Base-by-base conservation (phyloP, 1,140 invertebrate species). In the Pachypsylla venusta region DNA sequence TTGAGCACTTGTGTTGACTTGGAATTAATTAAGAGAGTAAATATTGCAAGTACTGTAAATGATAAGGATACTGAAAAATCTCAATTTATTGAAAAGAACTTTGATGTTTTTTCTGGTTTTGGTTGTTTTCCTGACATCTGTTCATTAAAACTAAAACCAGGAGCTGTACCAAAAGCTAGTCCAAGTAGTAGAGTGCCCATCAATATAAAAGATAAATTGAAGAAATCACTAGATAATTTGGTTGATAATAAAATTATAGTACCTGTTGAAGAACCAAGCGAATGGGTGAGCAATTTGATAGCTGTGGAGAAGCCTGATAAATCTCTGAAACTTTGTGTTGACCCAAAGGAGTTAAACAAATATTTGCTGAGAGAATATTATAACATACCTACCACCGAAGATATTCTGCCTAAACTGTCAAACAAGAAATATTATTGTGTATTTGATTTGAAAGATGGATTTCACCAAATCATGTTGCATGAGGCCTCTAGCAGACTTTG, bases 271-370 rank as follows among this genome's bases (percentile, higher is more conserved):
- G 35, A 55, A 42, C 60, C 59, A 40, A 35, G 7, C 25, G 60
- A 61, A n/a, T 74, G 69, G 70, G 66, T 65, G 20, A 63, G 66
- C 25, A 70, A 70, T n/a, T 60, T 71, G 35, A 62, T 74, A 1
- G 42, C 65, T 2, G 67, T 69, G 0, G 62, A 63, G 26, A 73
- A 74, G 55, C 40, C 59, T 27, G 62, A 68, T 58, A 66, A 64
- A 10, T 56, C 56, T 25, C 42, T 70, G 1, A 57, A 70, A 12
- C 24, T 75, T 0, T 72, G 70, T 58, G 65, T 69, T 13, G 73
- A 74, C 54, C 71, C 67, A 4, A 65, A 54, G 16, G 22, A 62
- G 0, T n/a, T 63, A 16, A 63, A 63, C 55, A 55, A 58, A 19
- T 13, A 13, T 27, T 27, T 58, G 13, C 12, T 40, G n/a, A 59